Conservation (phyloP, 1,140 invertebrate genomes). For the Armadillidium nasatum region DNA sequence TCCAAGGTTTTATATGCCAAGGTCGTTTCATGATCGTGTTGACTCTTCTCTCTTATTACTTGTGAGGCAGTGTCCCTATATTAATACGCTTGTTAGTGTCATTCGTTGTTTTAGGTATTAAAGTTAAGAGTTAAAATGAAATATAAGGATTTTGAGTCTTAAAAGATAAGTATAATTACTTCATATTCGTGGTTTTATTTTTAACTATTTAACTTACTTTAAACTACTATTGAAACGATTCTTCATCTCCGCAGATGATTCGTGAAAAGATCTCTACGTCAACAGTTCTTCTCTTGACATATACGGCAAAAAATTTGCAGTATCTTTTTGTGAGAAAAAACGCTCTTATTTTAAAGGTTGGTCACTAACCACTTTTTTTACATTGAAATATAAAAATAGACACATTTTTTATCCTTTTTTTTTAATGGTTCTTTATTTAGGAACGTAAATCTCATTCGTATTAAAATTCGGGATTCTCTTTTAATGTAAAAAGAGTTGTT, state of each 20-base stretch:
- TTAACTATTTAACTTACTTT: too few relatives aligned
- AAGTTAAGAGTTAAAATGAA: too few relatives aligned
- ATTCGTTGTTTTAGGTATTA: too few relatives aligned
- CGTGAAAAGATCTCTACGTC: constrained; percentile 73
- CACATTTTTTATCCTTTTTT: neutral
- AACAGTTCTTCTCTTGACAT: constrained; percentile 68
- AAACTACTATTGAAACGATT: too few relatives aligned
- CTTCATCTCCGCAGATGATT: constrained; percentile 57
- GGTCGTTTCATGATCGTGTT: constrained; percentile 60
- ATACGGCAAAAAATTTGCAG: constrained; percentile 60
- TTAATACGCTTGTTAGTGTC: constrained; percentile 59
- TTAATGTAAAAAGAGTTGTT: too few relatives aligned
- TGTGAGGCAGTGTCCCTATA: constrained; percentile 57
- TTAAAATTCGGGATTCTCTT: too few relatives aligned
- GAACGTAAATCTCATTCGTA: neutral
- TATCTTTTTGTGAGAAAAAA: constrained; percentile 66
- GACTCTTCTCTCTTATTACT: constrained; percentile 62
- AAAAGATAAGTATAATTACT: too few relatives aligned
- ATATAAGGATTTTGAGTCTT: too few relatives aligned
- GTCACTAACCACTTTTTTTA: neutral
- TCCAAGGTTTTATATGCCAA: constrained; percentile 58
- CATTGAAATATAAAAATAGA: neutral
- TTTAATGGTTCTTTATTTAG: neutral
- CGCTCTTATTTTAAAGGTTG: constrained; percentile 58
- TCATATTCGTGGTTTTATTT: too few relatives aligned